Percentiles rank a stretch among this genome's conserved stretches.
Evolutionary conservation across 2,888 invertebrate species (phyloP).

Genomic region (Heliconius charithonia): DNA sequence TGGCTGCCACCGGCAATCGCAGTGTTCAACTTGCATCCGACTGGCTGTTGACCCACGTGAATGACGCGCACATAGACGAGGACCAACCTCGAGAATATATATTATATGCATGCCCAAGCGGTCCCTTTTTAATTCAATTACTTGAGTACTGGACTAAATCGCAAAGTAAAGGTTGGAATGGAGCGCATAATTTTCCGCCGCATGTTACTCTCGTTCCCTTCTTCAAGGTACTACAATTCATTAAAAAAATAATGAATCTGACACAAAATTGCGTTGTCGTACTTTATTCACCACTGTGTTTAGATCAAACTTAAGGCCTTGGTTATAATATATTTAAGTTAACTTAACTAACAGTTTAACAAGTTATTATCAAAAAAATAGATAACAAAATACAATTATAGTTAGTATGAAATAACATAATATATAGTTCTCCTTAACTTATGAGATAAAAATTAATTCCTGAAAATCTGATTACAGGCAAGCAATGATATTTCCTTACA

Average conservation of each 20-base stretch:
- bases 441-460: not conserved
- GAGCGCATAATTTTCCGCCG: conserved; percentile 94
- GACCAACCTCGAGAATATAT: conserved; percentile 92
- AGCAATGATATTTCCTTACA: conserved; percentile 89
- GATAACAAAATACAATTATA: too few species aligned
- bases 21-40: conserved; percentile 95
- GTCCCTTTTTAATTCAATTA: conserved; percentile 88
- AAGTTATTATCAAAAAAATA: not conserved
- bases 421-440: not conserved
- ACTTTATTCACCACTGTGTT: too few species aligned
- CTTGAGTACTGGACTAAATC: conserved; percentile 92
- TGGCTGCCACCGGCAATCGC: conserved; percentile 94
- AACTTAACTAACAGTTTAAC: not conserved
- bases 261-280: too few species aligned
- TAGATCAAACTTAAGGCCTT: not conserved
- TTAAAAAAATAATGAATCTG: too few species aligned
- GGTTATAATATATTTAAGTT: too few species aligned
- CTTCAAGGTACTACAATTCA: conserved; percentile 85
- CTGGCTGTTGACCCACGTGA: conserved; percentile 95
- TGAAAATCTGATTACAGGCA: conserved; percentile 82
- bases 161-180: conserved; percentile 90
- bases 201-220: conserved; percentile 95
- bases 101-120: conserved; percentile 93
- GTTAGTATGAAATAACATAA: too few species aligned
- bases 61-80: conserved; percentile 91